Evolutionary conservation across 1,140 invertebrate species (phyloP), one percentile per base, ranked within the genome.

Genomic region (Helicoverpa armigera): DNA sequence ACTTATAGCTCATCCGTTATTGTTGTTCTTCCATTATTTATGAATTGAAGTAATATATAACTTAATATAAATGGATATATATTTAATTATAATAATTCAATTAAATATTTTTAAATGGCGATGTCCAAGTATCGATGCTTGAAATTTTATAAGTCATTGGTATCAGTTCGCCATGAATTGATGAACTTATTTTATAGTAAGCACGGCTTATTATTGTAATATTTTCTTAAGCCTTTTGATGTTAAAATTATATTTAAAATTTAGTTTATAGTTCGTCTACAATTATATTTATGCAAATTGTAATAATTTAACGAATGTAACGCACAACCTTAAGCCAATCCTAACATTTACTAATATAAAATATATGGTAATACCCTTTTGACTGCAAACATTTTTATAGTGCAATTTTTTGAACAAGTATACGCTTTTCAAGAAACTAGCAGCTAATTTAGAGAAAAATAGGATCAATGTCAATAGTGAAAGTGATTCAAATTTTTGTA

Each of bases 241-340:
- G 35, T 78, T 29, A 18, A 63, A 50, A 43, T 10, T 76, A 23
- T 65, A 77, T 50, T 35, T 60, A 78, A 67, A 76, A 58, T 77
- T 72, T 78, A 53, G n/a, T 75, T 75, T 80, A 54, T 77, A 53
- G 18, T 61, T 84, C 16, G 23, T 77, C 53, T 81, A 69, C 69
- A 76, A 35, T 73, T 56, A 63, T 80, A 81, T 82, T 78, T 82
- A 74, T 72, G 23, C 70, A 54, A 74, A 61, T 67, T 53, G 70
- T 82, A 79, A 84, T 81, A 79, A 80, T 74, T 69, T 83, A 83
- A 85, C 82, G 80, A 88, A 87, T 80, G 80, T 82, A 86, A 90
- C 89, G 89, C 89, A 90, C 89, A 90, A 90, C 86, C 86, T 86
- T 77, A 53, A 73, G 61, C 85, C 74, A 85, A 65, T 87, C 79